Evolutionary conservation across 2,888 invertebrate genomes (phyloP).

Genomic region (Hypselothyrea guttata): DNA sequence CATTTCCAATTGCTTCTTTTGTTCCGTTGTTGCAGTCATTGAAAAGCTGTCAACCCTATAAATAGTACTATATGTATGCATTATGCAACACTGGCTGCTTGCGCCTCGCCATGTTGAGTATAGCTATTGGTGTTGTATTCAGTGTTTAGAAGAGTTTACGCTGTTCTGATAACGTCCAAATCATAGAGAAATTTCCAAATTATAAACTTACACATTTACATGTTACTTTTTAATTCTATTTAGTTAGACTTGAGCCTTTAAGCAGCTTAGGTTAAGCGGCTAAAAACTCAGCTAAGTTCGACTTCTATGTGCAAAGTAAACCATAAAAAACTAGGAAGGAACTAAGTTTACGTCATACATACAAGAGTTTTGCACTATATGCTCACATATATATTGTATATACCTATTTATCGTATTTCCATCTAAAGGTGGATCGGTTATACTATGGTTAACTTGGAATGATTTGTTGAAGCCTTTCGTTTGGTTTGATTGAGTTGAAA

Average conservation of each 20-base stretch:
- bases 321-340: not conserved
- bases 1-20: conserved; percentile 2
- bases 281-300: conserved; percentile 6
- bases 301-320: not conserved
- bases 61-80: conserved; percentile 9
- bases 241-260: conserved; percentile 8
- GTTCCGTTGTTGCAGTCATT: not conserved
- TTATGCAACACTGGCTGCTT: no score
- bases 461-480: conserved; percentile 36
- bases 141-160: conserved; percentile 55
- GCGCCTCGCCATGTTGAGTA: conserved; percentile 1
- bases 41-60: no score
- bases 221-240: conserved; percentile 9
- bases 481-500: conserved; percentile 30
- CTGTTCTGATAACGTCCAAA: conserved; percentile 36
- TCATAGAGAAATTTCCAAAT: no score
- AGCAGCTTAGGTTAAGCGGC: conserved; percentile 11
- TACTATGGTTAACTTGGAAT: conserved; percentile 1
- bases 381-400: no score
- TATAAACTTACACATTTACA: not conserved
- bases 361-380: not conserved
- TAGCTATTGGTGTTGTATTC: conserved; percentile 50
- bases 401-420: not conserved
- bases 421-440: conserved; percentile 5
- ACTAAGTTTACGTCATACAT: not conserved